A percentile compares a stretch with the other conserved stretches of the same genome.
Evolutionary conservation across 2,797 vertebrate species (phyloP).

Genomic region (Danio aesculapii): DNA sequence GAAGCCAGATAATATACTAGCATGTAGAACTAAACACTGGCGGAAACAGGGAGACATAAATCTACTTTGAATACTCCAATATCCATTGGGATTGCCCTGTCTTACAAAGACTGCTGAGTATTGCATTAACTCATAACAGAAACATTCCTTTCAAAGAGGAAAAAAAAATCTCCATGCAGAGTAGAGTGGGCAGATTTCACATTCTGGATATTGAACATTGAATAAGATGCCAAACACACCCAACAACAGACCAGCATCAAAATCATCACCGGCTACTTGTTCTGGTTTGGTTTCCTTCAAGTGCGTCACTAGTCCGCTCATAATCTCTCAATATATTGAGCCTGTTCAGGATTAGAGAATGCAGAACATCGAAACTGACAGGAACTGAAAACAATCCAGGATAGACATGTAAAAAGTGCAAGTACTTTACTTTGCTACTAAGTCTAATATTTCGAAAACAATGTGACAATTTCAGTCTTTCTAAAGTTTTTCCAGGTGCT

Average conservation of each 20-base stretch:
- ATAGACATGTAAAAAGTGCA: not conserved
- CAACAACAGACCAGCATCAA: constrained; percentile 23
- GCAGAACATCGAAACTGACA: not conserved
- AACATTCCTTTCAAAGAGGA: not conserved
- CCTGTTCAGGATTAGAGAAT: not conserved
- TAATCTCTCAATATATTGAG: not conserved
- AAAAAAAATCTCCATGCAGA: constrained; percentile 16
- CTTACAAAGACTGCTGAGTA: not conserved
- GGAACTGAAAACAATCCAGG: not conserved
- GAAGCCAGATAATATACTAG: constrained; percentile 65
- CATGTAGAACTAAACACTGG: constrained; percentile 51
- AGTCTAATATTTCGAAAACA: not conserved
- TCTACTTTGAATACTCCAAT: constrained; percentile 57
- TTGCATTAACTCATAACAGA: constrained; percentile 37
- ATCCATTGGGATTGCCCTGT: constrained; percentile 31
- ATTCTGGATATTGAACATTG: constrained; percentile 5
- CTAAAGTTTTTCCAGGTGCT: not conserved
- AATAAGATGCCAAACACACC: constrained; percentile 8
- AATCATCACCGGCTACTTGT: constrained; percentile 16
- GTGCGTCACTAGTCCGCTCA: not conserved
- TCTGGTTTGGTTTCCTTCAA: constrained; percentile 19
- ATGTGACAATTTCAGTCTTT: not conserved
- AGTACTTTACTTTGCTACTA: not conserved
- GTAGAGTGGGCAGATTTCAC: constrained; percentile 14
- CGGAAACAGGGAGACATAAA: constrained; percentile 54